Conservation (phyloP, 2,797 vertebrate species). For the Rhadinocentrus ornatus region DNA sequence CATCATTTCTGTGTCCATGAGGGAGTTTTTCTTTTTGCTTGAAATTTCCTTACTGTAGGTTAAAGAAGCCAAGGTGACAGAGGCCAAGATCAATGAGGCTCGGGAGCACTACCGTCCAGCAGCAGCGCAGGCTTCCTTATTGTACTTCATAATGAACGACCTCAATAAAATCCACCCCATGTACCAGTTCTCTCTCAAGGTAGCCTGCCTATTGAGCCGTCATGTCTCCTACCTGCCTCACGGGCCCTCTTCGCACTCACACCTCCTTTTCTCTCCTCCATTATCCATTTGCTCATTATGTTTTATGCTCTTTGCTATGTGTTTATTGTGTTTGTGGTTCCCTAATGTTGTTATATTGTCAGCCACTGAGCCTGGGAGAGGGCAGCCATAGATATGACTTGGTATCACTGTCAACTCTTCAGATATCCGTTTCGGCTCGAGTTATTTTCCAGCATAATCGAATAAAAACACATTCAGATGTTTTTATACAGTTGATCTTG, state of each 20-base stretch:
- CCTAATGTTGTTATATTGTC: slow-evolving; percentile 80
- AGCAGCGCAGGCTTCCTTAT: slow-evolving; percentile 88
- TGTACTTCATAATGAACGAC: slow-evolving; percentile 95
- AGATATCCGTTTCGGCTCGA: slow-evolving; percentile 54
- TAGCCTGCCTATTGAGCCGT: slow-evolving; percentile 71
- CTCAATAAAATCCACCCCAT: slow-evolving; percentile 95
- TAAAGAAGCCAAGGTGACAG: slow-evolving; percentile 91
- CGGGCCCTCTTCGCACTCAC: slow-evolving; percentile 55
- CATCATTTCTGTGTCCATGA: slow-evolving; percentile 30
- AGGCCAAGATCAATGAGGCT: slow-evolving; percentile 91
- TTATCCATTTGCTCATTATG: slow-evolving; percentile 59
- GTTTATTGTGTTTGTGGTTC: slow-evolving; percentile 76
- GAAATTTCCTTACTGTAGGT: slow-evolving; percentile 82
- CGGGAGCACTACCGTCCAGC: slow-evolving; percentile 92
- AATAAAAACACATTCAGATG: slow-evolving; percentile 64
- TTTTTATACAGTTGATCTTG: slow-evolving; percentile 59
- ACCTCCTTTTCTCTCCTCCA: slow-evolving; percentile 27
- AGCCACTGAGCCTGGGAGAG: slow-evolving; percentile 57
- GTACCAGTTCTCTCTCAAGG: slow-evolving; percentile 99
- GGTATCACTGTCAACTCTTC: slow-evolving; percentile 63
- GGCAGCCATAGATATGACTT: slow-evolving; percentile 68
- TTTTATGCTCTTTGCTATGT: slow-evolving; percentile 74
- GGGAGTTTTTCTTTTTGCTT: slow-evolving; percentile 37
- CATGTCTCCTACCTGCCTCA: slow-evolving; percentile 47
- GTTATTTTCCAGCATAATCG: slow-evolving; percentile 64